Base-by-base conservation (phyloP, 2,797 vertebrate species). In the Phyllotis vaccarum region DNA sequence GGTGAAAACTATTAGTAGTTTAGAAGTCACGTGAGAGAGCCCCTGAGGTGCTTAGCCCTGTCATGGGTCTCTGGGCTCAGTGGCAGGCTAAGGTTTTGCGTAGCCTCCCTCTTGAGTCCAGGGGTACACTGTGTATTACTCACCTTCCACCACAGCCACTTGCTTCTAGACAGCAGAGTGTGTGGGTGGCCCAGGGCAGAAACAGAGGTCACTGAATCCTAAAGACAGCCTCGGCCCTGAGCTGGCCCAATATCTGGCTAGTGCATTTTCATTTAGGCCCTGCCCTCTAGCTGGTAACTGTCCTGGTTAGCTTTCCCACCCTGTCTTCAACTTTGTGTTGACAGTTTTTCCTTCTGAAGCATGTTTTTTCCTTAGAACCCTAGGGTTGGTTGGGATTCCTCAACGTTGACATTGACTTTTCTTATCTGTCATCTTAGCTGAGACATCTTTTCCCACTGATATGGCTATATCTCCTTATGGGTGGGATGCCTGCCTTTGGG, bases 21-120 rank as follows among this genome's bases (percentile, higher is more conserved):
- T 43, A 40, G 12, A 22, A 3, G 10, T 40, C 11, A 6, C 37
- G 11, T 17, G 6, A 0, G 5, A 10, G 64, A 12, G 79, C n/a
- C 46, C 54, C 8, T 6, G 3, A 0, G 0, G 10, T 14, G 27
- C 14, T 43, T 13, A 2, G 40, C 46, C 31, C n/a, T 17, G 37
- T 43, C 3, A 8, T 21, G 72, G 82, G 49, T 56, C 19, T 49
- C 66, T 29, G n/a, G 78, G 74, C 27, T 24, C 7, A 0, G 24
- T 43, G 31, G 56, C n/a, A 31, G 40, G 62, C 13, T 19, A 27
- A 49, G 13, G 34, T 11, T 40, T 11, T 37, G 16, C 17, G 3
- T 13, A 0, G 21, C 40, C 21, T 12, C 7, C 27, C 27, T 2
- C 3, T 37, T 24, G 52, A 12, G 14, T 13, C 54, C 24, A 3